Conservation (phyloP, 2,888 invertebrate species). For the Koerneria pararmatus region DNA sequence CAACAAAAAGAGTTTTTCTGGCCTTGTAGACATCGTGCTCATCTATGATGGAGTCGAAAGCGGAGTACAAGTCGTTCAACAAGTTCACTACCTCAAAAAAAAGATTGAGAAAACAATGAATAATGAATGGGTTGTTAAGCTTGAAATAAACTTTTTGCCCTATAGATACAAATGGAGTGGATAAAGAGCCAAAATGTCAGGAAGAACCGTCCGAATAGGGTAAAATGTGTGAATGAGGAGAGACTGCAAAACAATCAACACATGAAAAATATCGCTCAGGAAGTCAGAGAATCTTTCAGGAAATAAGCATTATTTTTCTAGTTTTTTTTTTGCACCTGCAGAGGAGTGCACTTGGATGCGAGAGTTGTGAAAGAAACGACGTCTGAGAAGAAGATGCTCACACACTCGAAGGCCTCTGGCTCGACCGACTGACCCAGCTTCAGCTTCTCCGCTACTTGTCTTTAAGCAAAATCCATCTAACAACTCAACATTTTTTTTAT, state of each 20-base stretch:
- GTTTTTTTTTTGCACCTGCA: no score
- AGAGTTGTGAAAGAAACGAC: conserved; percentile 44
- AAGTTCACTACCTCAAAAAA: conserved; percentile 44
- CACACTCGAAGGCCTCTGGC: conserved; percentile 48
- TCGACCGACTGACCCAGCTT: conserved; percentile 40
- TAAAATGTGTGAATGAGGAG: no score
- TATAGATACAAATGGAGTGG: no score
- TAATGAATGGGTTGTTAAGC: no score
- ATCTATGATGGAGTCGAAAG: conserved; percentile 52
- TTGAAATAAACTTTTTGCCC: no score
- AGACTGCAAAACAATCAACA: no score
- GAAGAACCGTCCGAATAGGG: no score
- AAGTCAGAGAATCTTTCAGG: no score
- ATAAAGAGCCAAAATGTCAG: no score
- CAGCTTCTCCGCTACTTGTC: conserved; percentile 40
- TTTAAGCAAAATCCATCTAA: conserved; percentile 1
- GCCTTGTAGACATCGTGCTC: conserved; percentile 54
- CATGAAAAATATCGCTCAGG: no score
- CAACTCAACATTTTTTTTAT: neutral
- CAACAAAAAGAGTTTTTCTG: neutral
- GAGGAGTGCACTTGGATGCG: conserved; percentile 37
- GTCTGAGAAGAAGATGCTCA: conserved; percentile 43
- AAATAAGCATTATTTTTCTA: no score
- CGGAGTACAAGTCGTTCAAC: conserved; percentile 55
- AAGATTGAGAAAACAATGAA: neutral